phyloP scores from a whole-genome alignment of 2,113 vertebrate genomes.

The Acrocephalus arundinaceus region DNA sequence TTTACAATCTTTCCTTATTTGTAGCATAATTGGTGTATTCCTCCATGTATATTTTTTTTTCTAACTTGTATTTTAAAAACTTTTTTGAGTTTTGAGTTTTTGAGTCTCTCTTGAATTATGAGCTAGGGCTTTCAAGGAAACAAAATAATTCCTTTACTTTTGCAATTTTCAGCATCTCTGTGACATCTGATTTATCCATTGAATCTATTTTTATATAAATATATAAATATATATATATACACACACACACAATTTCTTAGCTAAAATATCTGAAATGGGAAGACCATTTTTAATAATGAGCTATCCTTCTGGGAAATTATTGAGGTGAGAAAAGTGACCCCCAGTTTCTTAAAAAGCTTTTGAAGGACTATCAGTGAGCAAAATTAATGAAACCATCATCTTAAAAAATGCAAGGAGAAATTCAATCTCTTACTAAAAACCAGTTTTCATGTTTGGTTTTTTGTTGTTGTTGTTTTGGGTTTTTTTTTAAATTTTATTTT shows the following conservation, averaged over 20 bases:
- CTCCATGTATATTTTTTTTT: neutral
- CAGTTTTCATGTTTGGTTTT: accelerated
- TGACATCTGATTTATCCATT: neutral
- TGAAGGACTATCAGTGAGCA: neutral
- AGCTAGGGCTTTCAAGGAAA: neutral
- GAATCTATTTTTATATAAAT: neutral
- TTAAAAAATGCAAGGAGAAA: neutral
- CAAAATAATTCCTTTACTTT: neutral
- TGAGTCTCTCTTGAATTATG: too few relatives aligned
- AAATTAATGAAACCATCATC: neutral
- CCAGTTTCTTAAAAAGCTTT: neutral
- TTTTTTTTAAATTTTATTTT: neutral
- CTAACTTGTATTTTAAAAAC: neutral
- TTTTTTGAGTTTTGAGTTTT: neutral
- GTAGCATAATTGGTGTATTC: neutral
- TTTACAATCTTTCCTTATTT: neutral
- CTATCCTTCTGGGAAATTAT: neutral
- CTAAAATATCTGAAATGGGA: neutral
- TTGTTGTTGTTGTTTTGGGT: neutral
- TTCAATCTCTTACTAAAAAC: neutral
- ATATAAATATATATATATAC: neutral
- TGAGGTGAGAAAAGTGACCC: neutral
- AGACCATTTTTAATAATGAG: neutral
- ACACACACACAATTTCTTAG: neutral
- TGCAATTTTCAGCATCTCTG: neutral